Base-by-base conservation (phyloP, 2,797 vertebrate species). In the Buceros bicornis region DNA sequence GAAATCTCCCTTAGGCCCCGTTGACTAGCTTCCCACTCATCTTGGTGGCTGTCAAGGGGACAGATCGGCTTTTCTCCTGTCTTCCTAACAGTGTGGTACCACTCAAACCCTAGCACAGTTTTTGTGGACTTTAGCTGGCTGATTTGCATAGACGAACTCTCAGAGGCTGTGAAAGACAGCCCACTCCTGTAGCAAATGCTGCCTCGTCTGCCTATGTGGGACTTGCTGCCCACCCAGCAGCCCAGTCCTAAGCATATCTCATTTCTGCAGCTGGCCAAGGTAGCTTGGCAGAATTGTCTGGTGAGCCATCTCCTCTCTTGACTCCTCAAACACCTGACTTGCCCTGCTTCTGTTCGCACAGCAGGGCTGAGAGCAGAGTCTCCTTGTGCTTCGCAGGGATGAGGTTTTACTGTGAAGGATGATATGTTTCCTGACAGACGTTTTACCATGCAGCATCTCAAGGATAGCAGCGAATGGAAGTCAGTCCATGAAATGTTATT, bases 371-470 rank as follows among this genome's bases (percentile, higher is more conserved):
- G 48, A 60, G 78, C 48, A 45, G 54, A 45, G 43, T n/a, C 16
- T 72, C 21, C 43, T 42, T 2, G 2, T 0, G 3, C 66, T 61
- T 18, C 0, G 2, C 35, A 21, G 53, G 82, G 35, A 6, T 54
- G 57, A 51, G 40, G 17, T 37, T 80, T 43, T 53, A 22, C 31
- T 29, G 33, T 13, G 67, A 28, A 54, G 67, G 65, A 4, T 48
- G 61, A n/a, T 47, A 22, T 1, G 8, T n/a, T 65, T 50, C 60
- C 61, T 50, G 65, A 26, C 40, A 22, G 54, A 28, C 45, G 70
- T 60, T 66, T 58, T 77, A 51, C 24, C 33, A 2, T 11, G 9
- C 48, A 28, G 28, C 1, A 0, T 15, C 15, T 70, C 47, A 6
- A 51, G 50, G 33, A 6, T 5, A 25, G 83, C 0, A 12, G 61